Evolutionary conservation across 2,113 vertebrate genomes (phyloP), one percentile per base, ranked within the genome.

Genomic region (Podarcis raffonei): DNA sequence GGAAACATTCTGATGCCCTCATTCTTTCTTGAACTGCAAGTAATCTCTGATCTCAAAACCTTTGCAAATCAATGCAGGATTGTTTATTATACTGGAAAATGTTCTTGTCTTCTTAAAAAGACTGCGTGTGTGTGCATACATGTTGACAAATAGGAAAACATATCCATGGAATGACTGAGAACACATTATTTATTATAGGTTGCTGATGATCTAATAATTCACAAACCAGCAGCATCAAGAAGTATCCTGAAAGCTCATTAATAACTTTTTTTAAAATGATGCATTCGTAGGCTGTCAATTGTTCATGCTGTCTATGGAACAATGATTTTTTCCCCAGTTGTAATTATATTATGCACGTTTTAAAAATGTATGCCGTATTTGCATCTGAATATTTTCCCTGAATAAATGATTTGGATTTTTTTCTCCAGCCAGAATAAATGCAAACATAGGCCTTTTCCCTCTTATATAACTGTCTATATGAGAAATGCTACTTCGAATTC

Each of bases 151-250:
- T 85, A 90, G 79, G 78, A 39, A 42, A 83, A 89, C 71, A 79
- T 82, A 84, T 88, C 74, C 87, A 91, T 93, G 75, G 87, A 86
- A 86, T 91, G 32, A 62, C 88, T 84, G 0, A 35, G 42, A 83
- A 90, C 93, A 93, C 90, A 95, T 94, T 93, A 95, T 95, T 96
- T 94, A 96, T 94, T 91, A 85, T 85, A 84, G 91, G 22, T 88
- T 92, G 90, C 15, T n/a, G 91, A 89, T 94, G 89, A 94, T 93
- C 91, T 93, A 94, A 93, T 93, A 92, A 89, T 72, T 95, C 86
- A 89, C 87, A 95, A 94, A 95, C 90, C 88, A 95, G 90, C 87
- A 89, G 72, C 91, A 89, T 81, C 87, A 94, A 1, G 0, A 91
- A 86, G 12, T 91, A 66, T 42, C 89, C 90, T 89, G 92, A 92